phyloP scores from a whole-genome alignment of 2,113 vertebrate species.

The Capricornis sumatraensis region DNA sequence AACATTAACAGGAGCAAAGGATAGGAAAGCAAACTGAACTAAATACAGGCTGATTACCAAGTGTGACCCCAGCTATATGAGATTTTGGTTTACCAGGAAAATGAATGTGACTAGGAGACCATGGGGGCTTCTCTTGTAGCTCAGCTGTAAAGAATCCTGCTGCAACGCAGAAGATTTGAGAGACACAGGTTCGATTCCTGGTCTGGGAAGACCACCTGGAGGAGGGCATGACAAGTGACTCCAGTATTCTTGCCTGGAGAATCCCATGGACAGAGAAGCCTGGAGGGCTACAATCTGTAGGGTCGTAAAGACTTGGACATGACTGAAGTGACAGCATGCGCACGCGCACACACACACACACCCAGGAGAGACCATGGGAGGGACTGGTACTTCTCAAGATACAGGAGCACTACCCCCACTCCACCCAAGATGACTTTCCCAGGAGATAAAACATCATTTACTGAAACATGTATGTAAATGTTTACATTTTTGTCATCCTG shows the following conservation, averaged over 20 bases:
- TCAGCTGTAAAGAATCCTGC: background rate
- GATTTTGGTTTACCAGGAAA: background rate
- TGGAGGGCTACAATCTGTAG: background rate
- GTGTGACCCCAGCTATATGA: background rate
- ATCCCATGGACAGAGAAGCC: background rate
- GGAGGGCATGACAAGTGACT: background rate
- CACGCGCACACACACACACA: background rate
- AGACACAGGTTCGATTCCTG: background rate
- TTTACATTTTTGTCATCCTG: constrained; percentile 14
- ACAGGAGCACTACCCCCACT: background rate
- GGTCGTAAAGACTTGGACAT: background rate
- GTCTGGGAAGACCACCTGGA: background rate
- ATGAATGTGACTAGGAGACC: background rate
- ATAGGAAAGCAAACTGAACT: background rate
- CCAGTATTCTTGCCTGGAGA: background rate
- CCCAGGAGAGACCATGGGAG: background rate
- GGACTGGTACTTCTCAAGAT: background rate
- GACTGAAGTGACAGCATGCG: background rate
- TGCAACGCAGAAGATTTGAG: background rate
- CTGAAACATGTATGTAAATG: background rate
- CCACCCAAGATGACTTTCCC: background rate
- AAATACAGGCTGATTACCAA: background rate
- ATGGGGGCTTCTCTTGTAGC: background rate
- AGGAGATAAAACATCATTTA: constrained; percentile 7
- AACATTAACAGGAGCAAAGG: background rate